These are phyloP conservation scores for Leucozona laternaria DNA, from an alignment of 2,888 invertebrate genomes.

Conservation along the genomic window DNA sequence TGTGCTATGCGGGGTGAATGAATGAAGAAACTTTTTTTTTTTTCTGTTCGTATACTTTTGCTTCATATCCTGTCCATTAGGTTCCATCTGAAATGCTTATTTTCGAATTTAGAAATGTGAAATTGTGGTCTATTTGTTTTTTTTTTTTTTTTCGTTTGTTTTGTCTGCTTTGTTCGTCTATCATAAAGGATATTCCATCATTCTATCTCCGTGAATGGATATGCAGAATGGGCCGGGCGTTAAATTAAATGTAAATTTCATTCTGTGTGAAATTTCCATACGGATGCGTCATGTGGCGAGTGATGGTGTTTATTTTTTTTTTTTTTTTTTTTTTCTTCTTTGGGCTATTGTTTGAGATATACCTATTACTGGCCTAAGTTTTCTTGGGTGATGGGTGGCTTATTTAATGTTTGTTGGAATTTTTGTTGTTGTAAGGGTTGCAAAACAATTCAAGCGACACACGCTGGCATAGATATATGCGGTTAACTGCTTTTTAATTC, in stretches of 20 bases:
- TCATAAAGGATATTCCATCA: constrained; percentile 69
- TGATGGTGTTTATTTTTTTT: constrained; percentile 34
- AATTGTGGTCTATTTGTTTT: constrained; percentile 53
- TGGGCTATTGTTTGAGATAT: not conserved
- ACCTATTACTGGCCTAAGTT: constrained; percentile 45
- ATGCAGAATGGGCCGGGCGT: constrained; percentile 61
- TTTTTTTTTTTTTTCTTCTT: constrained; percentile 3
- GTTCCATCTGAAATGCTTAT: constrained; percentile 46
- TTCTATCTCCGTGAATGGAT: constrained; percentile 50
- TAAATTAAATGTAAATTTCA: constrained; percentile 73
- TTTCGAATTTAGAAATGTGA: constrained; percentile 52
- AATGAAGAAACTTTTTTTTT: constrained; percentile 56
- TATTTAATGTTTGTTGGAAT: constrained; percentile 42
- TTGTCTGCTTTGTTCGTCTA: constrained; percentile 33
- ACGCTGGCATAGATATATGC: constrained; percentile 8
- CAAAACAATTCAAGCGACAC: constrained; percentile 25
- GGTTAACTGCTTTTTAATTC: constrained; percentile 65
- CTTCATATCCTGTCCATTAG: constrained; percentile 64
- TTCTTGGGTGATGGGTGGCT: constrained; percentile 18
- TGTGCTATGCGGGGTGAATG: constrained; percentile 42
- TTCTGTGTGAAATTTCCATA: constrained; percentile 69
- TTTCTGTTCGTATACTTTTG: not conserved
- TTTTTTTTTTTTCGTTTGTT: not conserved
- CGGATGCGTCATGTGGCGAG: constrained; percentile 70
- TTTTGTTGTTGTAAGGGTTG: constrained; percentile 6